Conservation (phyloP, 2,888 invertebrate genomes). For the Endotricha flammealis region DNA sequence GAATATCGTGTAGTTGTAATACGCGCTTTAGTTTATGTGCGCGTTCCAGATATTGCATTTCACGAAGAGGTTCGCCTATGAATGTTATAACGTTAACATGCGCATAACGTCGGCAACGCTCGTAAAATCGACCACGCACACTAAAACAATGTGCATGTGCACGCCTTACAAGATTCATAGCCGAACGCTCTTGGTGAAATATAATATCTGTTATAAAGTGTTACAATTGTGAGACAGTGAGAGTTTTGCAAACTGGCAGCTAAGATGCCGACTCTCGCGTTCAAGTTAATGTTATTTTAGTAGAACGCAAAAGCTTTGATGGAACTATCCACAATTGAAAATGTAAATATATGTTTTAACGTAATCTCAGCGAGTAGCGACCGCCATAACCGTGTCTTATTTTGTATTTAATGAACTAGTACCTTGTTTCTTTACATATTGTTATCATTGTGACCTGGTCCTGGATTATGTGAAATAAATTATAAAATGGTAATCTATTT, state of each 20-base stretch:
- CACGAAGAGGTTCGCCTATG: too few species aligned
- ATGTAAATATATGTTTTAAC: slow-evolving; percentile 22
- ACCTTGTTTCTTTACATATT: slow-evolving; percentile 67
- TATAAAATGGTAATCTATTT: slow-evolving; percentile 42
- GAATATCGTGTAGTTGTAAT: too few species aligned
- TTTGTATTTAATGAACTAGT: slow-evolving; percentile 55
- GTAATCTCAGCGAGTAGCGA: slow-evolving; percentile 46
- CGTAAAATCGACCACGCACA: too few species aligned
- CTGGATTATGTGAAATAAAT: slow-evolving; percentile 63
- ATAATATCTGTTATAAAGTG: too few species aligned
- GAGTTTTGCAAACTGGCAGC: neutral
- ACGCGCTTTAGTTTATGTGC: too few species aligned
- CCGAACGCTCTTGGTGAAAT: too few species aligned
- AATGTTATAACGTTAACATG: too few species aligned
- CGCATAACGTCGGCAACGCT: too few species aligned
- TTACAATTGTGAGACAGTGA: too few species aligned
- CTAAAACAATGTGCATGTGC: too few species aligned
- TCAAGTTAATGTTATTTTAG: neutral
- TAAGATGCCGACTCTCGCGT: neutral
- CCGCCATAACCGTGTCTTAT: slow-evolving; percentile 54
- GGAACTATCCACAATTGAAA: neutral
- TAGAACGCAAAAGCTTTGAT: neutral
- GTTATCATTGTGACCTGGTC: slow-evolving; percentile 62
- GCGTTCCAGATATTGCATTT: too few species aligned
- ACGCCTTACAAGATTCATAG: too few species aligned